Evolutionary conservation across 2,797 vertebrate species (phyloP).

Genomic region (Glyptemys insculpta): DNA sequence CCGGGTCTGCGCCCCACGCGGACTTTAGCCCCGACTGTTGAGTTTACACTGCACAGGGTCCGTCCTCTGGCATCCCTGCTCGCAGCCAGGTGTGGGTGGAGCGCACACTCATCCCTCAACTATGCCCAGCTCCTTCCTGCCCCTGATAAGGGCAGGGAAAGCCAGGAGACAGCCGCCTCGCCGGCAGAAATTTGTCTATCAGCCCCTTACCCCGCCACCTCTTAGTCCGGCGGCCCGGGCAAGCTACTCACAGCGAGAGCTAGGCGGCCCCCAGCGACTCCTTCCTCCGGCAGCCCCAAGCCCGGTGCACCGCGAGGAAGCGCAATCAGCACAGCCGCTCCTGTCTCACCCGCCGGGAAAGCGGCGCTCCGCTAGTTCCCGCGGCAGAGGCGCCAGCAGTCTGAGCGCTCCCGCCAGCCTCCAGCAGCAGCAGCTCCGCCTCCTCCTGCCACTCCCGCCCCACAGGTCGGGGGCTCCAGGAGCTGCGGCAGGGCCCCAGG

Average conservation of each 20-base stretch:
- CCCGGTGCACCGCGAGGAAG: not conserved
- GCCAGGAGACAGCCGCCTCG: not conserved
- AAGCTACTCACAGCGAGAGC: not conserved
- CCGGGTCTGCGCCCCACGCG: too few relatives aligned
- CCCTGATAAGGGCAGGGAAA: too few relatives aligned
- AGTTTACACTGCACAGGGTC: too few relatives aligned
- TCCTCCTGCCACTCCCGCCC: not conserved
- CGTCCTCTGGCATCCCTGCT: not conserved
- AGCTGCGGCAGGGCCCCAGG: not conserved
- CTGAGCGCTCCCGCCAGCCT: not conserved
- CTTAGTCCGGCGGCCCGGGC: not conserved
- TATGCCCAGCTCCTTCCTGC: not conserved
- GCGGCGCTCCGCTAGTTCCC: not conserved
- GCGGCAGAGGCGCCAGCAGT: slow-evolving; percentile 33
- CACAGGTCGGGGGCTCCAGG: not conserved
- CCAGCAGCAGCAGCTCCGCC: not conserved
- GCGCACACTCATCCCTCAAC: not conserved
- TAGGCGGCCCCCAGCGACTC: not conserved
- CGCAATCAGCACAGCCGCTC: not conserved
- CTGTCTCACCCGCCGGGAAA: not conserved
- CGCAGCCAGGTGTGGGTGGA: not conserved
- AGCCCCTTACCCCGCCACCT: accelerated
- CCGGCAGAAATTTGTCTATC: accelerated
- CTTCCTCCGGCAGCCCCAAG: not conserved
- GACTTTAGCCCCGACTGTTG: not conserved